phyloP scores from a whole-genome alignment of 2,113 vertebrate species.

The Malaclemys terrapin region DNA sequence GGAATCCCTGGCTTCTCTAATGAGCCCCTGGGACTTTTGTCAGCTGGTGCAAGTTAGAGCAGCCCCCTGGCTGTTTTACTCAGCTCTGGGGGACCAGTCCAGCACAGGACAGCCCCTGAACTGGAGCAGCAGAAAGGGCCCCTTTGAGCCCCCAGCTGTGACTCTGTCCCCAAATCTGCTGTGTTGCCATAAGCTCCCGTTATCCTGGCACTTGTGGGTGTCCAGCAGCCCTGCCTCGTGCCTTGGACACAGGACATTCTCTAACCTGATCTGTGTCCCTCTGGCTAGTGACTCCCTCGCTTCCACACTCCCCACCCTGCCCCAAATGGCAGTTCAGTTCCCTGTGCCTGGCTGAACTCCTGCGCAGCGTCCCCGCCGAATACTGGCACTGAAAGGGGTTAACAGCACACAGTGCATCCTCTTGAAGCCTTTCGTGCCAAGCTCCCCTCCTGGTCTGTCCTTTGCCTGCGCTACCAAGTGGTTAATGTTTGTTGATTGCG shows the following conservation, averaged over 20 bases:
- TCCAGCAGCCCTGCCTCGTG: fast-evolving
- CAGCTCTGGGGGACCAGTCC: no score
- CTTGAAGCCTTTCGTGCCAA: no score
- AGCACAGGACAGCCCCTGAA: neutral
- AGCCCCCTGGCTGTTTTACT: neutral
- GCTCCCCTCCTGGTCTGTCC: neutral
- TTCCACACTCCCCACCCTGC: fast-evolving
- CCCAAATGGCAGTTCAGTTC: neutral
- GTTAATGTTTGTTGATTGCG: neutral
- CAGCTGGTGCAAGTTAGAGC: fast-evolving
- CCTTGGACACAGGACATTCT: neutral
- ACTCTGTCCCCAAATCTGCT: neutral
- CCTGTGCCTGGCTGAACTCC: no score
- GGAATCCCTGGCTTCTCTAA: fast-evolving
- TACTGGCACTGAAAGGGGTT: neutral
- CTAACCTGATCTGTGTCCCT: neutral
- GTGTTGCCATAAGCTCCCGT: neutral
- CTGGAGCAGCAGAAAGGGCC: no score
- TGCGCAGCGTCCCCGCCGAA: no score
- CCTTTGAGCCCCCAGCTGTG: no score
- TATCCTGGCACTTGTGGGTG: neutral
- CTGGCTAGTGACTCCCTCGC: neutral
- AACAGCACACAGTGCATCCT: neutral
- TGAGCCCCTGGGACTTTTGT: fast-evolving
- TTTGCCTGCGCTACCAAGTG: neutral